Evolutionary conservation across 2,797 vertebrate genomes (phyloP).

Genomic region (Falco columbarius): DNA sequence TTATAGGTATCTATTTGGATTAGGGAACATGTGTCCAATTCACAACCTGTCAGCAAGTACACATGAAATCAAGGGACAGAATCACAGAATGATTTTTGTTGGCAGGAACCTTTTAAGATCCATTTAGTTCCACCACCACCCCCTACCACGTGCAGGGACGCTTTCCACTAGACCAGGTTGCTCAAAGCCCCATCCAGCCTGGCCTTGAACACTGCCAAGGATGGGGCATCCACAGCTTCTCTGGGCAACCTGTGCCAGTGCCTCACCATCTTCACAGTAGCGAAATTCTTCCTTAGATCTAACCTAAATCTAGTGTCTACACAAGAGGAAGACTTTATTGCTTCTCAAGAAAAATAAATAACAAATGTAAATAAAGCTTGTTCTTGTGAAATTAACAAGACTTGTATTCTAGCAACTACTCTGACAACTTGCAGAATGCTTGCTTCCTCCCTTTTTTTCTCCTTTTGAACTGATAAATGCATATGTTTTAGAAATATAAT

Average conservation of each 20-base stretch:
- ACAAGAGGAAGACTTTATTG: neutral
- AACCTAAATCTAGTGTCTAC: neutral
- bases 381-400: neutral
- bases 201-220: too few species aligned
- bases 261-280: too few species aligned
- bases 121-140: neutral
- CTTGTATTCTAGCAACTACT: neutral
- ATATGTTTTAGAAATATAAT: neutral
- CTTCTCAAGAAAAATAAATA: neutral
- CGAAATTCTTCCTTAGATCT: neutral
- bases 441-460: neutral
- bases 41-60: neutral
- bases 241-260: too few species aligned
- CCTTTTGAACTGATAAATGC: neutral
- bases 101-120: neutral
- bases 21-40: neutral
- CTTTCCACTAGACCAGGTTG: too few species aligned
- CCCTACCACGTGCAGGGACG: too few species aligned
- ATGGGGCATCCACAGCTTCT: too few species aligned
- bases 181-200: too few species aligned
- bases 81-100: neutral
- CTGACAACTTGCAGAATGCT: neutral
- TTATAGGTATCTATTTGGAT: neutral
- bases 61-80: neutral
- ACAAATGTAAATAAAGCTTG: neutral